Evolutionary conservation across 2,797 vertebrate species (phyloP).

Genomic region (Psittacula echo): DNA sequence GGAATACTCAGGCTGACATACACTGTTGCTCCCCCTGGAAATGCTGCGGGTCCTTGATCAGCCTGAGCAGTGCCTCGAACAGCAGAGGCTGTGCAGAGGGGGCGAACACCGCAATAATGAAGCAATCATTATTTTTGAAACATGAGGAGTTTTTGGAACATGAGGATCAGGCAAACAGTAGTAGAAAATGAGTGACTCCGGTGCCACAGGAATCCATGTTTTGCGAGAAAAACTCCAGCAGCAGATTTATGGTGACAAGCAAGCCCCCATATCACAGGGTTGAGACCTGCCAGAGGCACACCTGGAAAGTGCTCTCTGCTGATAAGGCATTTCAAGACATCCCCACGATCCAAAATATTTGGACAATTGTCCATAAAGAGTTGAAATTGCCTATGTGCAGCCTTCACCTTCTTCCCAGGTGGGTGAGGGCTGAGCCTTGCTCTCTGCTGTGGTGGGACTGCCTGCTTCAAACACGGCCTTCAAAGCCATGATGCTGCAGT

Average conservation of each 20-base stretch:
- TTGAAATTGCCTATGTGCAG: neutral
- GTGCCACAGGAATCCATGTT: neutral
- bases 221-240: neutral
- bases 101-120: neutral
- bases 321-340: neutral
- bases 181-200: neutral
- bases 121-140: neutral
- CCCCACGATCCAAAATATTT: neutral
- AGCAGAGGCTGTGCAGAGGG: neutral
- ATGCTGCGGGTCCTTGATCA: neutral
- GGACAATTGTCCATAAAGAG: neutral
- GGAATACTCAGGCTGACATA: neutral
- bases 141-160: neutral
- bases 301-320: neutral
- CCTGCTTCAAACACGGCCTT: neutral
- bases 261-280: neutral
- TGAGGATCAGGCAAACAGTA: neutral
- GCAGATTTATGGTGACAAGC: neutral
- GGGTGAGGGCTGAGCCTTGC: neutral
- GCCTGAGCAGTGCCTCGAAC: neutral
- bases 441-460: neutral
- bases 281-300: neutral
- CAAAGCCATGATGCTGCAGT: neutral
- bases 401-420: neutral
- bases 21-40: neutral